These are phyloP conservation scores for Erpornis zantholeuca DNA, from an alignment of 2,113 vertebrate genomes.

Conservation along the genomic window DNA sequence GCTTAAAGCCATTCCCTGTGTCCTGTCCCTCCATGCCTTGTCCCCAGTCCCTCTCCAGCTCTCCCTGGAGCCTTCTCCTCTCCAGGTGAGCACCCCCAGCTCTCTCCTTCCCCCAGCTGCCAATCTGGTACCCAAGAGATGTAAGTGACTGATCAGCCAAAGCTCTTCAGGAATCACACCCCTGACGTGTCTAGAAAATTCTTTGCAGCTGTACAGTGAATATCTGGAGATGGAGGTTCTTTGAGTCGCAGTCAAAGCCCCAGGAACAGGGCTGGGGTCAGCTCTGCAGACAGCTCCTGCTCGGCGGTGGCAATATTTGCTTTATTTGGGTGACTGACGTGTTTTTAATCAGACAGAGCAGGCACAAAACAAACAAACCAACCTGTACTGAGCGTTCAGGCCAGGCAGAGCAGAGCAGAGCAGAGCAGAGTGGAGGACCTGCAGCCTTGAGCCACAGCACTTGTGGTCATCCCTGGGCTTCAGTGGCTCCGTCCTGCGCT, in stretches of 20 bases:
- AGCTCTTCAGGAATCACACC: background rate
- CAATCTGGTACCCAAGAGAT: background rate
- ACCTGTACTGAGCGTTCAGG: rapidly evolving
- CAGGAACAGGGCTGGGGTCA: background rate
- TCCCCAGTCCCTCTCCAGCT: background rate
- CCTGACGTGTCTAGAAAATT: background rate
- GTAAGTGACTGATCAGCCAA: background rate
- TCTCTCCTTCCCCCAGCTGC: background rate
- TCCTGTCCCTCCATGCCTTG: background rate
- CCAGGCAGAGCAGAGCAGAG: background rate
- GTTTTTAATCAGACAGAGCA: background rate
- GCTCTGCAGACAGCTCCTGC: background rate
- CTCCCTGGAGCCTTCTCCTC: background rate
- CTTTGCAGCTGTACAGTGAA: background rate
- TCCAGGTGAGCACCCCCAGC: background rate
- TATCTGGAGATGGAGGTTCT: background rate
- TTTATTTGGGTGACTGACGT: background rate
- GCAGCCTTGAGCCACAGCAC: background rate
- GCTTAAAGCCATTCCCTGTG: too few species aligned
- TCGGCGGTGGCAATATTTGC: background rate
- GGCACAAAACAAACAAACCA: background rate
- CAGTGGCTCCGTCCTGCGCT: background rate
- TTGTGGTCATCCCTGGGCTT: background rate
- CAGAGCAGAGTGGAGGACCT: background rate
- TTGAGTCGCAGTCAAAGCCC: rapidly evolving